Percentiles rank a stretch among this genome's conserved stretches.
Evolutionary conservation across 2,113 vertebrate genomes (phyloP).

Genomic region (Sander lucioperca): DNA sequence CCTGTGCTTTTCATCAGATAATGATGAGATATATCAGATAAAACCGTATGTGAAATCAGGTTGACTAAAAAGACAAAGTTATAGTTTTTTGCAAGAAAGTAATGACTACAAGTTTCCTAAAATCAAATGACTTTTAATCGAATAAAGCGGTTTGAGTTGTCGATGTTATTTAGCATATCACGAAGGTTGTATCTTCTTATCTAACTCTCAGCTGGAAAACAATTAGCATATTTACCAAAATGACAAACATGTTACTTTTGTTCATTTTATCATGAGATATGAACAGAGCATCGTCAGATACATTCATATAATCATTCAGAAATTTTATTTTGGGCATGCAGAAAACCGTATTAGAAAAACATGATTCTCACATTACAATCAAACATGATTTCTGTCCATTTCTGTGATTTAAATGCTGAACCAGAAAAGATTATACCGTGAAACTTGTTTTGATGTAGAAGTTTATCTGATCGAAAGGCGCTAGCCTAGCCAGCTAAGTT

Average conservation of each 20-base stretch:
- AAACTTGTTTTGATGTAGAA: neutral
- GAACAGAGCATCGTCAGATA: neutral
- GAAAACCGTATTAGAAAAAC: constrained; percentile 42
- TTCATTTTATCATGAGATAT: neutral
- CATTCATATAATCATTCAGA: constrained; percentile 30
- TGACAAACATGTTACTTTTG: neutral
- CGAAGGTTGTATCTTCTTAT: neutral
- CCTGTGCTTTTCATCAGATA: too few relatives aligned
- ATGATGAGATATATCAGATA: too few relatives aligned
- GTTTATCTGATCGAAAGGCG: constrained; percentile 4
- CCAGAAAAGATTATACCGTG: constrained; percentile 19
- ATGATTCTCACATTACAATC: constrained; percentile 37
- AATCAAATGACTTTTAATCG: too few relatives aligned
- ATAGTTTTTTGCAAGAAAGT: too few relatives aligned
- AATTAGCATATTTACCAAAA: neutral
- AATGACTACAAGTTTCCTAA: too few relatives aligned
- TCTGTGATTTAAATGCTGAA: constrained; percentile 24
- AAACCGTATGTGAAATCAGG: too few relatives aligned
- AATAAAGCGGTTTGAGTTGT: too few relatives aligned
- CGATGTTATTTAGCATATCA: neutral
- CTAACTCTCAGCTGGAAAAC: neutral
- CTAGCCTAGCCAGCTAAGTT: constrained; percentile 25
- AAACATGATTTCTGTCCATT: neutral
- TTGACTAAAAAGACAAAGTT: too few relatives aligned
- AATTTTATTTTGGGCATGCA: constrained; percentile 59